These are phyloP conservation scores for Phalacrocorax carbo DNA, from an alignment of 2,113 vertebrate species.

Conservation along the genomic window DNA sequence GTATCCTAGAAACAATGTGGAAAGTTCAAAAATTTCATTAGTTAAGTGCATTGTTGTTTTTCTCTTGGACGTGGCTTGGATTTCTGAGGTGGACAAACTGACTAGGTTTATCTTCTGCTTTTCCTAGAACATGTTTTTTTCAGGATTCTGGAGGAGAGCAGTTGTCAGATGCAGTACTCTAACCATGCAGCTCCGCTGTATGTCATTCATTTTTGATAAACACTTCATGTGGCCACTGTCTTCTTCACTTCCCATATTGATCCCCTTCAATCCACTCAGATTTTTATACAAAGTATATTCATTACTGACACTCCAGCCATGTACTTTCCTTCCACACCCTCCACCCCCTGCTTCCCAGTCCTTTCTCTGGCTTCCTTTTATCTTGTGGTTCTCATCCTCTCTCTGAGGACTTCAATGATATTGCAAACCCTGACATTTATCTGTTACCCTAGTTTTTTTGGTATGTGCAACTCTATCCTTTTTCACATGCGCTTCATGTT, in stretches of 20 bases:
- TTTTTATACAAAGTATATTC: neutral
- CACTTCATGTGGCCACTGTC: neutral
- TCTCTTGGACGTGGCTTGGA: neutral
- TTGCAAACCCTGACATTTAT: neutral
- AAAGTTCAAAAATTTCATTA: conserved; percentile 15
- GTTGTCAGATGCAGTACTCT: neutral
- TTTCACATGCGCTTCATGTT: conserved; percentile 14
- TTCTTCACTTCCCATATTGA: neutral
- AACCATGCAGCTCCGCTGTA: neutral
- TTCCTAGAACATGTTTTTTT: neutral
- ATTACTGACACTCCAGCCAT: neutral
- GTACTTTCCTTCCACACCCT: rapidly evolving
- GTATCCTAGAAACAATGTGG: conserved; percentile 1
- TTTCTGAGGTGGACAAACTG: neutral
- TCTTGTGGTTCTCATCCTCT: neutral
- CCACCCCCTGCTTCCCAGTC: rapidly evolving
- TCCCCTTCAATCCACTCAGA: neutral
- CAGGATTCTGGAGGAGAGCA: neutral
- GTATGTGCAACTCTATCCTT: neutral
- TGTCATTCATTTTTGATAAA: neutral
- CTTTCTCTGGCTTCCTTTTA: neutral
- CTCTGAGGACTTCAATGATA: neutral
- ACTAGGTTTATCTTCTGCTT: neutral
- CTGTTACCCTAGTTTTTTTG: neutral
- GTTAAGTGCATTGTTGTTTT: neutral